These are phyloP conservation scores for Melieria crassipennis DNA, from an alignment of 2,888 invertebrate genomes.

Conservation along the genomic window DNA sequence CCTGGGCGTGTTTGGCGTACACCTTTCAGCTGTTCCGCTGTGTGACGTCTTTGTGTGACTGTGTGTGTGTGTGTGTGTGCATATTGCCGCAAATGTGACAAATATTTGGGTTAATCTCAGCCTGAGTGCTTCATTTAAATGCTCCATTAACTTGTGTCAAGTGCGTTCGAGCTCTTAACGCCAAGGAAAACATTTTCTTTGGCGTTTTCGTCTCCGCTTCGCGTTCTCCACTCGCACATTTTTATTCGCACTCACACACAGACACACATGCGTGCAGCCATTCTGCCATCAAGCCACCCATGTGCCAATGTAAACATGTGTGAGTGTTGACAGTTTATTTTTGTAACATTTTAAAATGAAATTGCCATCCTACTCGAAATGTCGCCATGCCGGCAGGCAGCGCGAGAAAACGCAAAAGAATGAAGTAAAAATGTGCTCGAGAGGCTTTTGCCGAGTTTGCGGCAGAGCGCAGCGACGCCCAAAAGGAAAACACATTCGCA, in stretches of 20 bases:
- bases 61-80: constrained; percentile 2
- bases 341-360: constrained; percentile 29
- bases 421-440: too few species aligned
- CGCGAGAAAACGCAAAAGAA: too few species aligned
- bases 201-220: constrained; percentile 9
- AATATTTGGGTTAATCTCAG: constrained; percentile 36
- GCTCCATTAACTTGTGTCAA: constrained; percentile 50
- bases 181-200: constrained; percentile 33
- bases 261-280: not conserved
- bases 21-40: not conserved
- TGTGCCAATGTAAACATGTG: constrained; percentile 1
- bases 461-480: too few species aligned
- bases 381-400: too few species aligned
- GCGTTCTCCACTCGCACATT: not conserved
- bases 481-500: too few species aligned
- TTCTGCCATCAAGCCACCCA: not conserved
- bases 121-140: constrained; percentile 44
- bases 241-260: not conserved
- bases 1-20: not conserved
- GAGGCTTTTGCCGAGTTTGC: too few species aligned
- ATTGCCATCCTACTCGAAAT: constrained; percentile 9
- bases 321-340: constrained; percentile 24
- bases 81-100: constrained; percentile 3
- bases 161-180: constrained; percentile 37
- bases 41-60: not conserved